Conservation (phyloP, 2,113 vertebrate species). For the Falcunculus frontatus region DNA sequence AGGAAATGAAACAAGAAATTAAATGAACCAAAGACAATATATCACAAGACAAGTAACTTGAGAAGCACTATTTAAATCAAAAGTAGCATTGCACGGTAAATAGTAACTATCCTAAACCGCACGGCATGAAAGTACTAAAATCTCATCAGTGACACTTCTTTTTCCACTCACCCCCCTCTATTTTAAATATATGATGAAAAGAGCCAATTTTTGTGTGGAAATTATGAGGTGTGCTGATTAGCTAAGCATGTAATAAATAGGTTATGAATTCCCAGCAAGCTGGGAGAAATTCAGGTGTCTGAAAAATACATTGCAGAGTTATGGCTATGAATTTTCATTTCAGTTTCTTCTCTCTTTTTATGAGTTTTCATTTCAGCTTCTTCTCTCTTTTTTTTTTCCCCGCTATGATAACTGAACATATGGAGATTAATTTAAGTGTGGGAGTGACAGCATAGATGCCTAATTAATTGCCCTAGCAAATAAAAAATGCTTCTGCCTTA, state of each 20-base stretch:
- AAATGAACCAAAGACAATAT: neutral
- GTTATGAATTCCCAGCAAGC: neutral
- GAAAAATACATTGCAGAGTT: neutral
- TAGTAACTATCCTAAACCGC: neutral
- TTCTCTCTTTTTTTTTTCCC: neutral
- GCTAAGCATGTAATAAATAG: conserved; percentile 15
- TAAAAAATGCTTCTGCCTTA: conserved; percentile 46
- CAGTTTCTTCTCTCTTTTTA: neutral
- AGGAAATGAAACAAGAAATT: neutral
- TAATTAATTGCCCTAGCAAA: conserved; percentile 58
- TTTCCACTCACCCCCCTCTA: neutral
- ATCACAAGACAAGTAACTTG: neutral
- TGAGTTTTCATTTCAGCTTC: conserved; percentile 14
- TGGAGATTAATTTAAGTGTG: conserved; percentile 55
- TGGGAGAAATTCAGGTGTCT: conserved; percentile 2
- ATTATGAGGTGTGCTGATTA: neutral
- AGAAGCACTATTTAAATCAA: neutral
- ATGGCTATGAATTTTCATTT: neutral
- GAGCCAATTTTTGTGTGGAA: neutral
- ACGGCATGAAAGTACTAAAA: neutral
- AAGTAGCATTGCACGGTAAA: neutral
- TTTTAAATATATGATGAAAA: neutral
- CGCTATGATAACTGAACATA: conserved; percentile 40
- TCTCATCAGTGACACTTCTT: neutral
- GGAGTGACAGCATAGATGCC: conserved; percentile 43